phyloP scores from a whole-genome alignment of 1,140 invertebrate species.

The Pogonus chalceus region DNA sequence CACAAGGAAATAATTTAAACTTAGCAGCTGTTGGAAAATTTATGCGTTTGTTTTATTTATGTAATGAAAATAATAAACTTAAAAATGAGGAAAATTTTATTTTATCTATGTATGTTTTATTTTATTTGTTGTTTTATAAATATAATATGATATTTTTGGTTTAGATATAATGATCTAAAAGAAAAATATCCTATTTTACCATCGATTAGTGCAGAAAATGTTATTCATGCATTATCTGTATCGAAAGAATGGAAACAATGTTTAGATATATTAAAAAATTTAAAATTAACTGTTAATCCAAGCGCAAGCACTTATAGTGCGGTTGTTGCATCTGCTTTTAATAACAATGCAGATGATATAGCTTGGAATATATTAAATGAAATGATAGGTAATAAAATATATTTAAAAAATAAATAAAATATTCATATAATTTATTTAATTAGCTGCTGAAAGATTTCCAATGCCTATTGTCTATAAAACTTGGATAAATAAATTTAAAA shows the following conservation, averaged over 20 bases:
- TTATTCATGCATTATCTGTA: slow-evolving; percentile 48
- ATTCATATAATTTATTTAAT: slow-evolving; percentile 14
- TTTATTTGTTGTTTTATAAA: slow-evolving; percentile 3
- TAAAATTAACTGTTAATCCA: slow-evolving; percentile 36
- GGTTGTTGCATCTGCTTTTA: slow-evolving; percentile 44
- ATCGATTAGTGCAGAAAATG: slow-evolving; percentile 40
- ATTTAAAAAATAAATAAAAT: slow-evolving; percentile 11
- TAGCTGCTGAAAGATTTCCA: slow-evolving; percentile 19
- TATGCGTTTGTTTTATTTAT: slow-evolving; percentile 40
- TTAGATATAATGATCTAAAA: slow-evolving; percentile 35
- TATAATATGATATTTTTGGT: slow-evolving; percentile 9
- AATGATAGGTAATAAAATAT: slow-evolving; percentile 26
- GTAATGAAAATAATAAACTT: slow-evolving; percentile 22
- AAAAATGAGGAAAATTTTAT: slow-evolving; percentile 43
- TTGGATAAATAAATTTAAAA: slow-evolving; percentile 38
- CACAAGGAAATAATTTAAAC: slow-evolving; percentile 37
- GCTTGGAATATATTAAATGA: slow-evolving; percentile 43
- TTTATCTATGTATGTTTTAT: slow-evolving; percentile 35
- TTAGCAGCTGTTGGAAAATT: slow-evolving; percentile 43
- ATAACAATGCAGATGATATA: slow-evolving; percentile 40
- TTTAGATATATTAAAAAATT: slow-evolving; percentile 46
- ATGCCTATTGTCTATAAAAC: slow-evolving; percentile 29
- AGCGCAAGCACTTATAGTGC: slow-evolving; percentile 33
- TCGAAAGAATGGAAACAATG: slow-evolving; percentile 52
- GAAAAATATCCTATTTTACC: slow-evolving; percentile 48